Base-by-base conservation (phyloP, 2,797 vertebrate species). In the Acrossocheilus wenchowensis region DNA sequence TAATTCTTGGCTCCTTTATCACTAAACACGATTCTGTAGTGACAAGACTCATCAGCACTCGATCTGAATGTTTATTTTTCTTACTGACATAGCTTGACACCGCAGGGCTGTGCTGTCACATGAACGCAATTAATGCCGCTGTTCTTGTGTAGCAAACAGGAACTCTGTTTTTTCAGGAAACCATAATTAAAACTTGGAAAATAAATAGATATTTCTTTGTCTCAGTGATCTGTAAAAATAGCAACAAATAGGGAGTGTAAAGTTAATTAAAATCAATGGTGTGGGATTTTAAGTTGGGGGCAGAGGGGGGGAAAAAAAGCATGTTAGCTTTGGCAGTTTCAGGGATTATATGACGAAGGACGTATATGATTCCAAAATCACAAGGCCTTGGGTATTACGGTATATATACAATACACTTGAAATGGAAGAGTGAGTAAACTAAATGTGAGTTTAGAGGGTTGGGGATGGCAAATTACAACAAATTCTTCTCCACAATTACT, bases 211-310 rank as follows among this genome's bases (percentile, higher is more conserved):
- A 84, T 88, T 87, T 85, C 85, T 78, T 80, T 89, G 80, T 88
- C 79, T 81, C 87, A 83, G 75, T 88, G 86, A 88, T 83, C 89
- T 89, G 87, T 83, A 81, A 91, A 87, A 36, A 85, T 26, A 7
- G 64, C 48, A 43, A 86, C 85, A 90, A 90, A 89, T 84, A 69
- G 45, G 79, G 64, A 78, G 87, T 81, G 62, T 81, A 83, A 91
- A 89, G 86, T 86, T 89, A 89, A 91, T 91, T 91, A 89, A 90
- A 90, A 89, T 86, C 87, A 86, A 85, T 89, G 79, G 66, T 83
- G 83, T 89, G 71, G 60, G 41, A 71, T 88, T 83, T 74, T 50
- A 84, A 78, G 78, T 83, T 87, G 60, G 75, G 57, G 72, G 84
- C 77, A 69, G 50, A 41, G 45, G 68, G 75, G 43, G 36, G 43